Conservation (phyloP, 2,888 invertebrate genomes). For the Eristalis tenax region DNA sequence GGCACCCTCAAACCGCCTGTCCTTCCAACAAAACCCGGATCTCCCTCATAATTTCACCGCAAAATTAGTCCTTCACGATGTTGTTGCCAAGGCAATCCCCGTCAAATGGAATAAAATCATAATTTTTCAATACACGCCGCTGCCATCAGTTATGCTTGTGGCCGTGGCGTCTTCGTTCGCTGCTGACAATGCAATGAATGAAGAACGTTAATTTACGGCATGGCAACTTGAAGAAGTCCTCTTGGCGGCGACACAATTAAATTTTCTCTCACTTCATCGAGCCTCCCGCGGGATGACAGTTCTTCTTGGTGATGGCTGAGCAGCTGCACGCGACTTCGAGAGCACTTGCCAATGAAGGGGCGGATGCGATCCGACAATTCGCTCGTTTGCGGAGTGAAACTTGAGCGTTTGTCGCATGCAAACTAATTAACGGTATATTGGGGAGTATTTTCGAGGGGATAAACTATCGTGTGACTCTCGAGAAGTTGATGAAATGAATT, state of each 20-base stretch:
- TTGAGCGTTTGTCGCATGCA: conserved; percentile 43
- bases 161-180: conserved; percentile 4
- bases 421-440: conserved; percentile 48
- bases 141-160: conserved; percentile 38
- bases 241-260: conserved; percentile 47
- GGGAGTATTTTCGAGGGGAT: not conserved
- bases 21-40: not conserved
- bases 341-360: conserved; percentile 1
- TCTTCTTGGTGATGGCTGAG: conserved; percentile 50
- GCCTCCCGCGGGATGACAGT: conserved; percentile 29
- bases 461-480: not conserved
- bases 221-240: conserved; percentile 45
- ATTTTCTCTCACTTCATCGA: conserved; percentile 34
- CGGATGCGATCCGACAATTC: conserved; percentile 50
- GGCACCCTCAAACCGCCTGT: not conserved
- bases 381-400: conserved; percentile 31
- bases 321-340: conserved; percentile 71
- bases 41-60: conserved; percentile 1
- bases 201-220: conserved; percentile 62
- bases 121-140: conserved; percentile 57
- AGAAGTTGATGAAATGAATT: not conserved
- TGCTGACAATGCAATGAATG: conserved; percentile 41
- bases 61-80: conserved; percentile 5
- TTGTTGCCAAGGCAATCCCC: not conserved
- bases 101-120: conserved; percentile 56